Conservation (phyloP, 2,888 invertebrate species). For the Ophioninae sp. region DNA sequence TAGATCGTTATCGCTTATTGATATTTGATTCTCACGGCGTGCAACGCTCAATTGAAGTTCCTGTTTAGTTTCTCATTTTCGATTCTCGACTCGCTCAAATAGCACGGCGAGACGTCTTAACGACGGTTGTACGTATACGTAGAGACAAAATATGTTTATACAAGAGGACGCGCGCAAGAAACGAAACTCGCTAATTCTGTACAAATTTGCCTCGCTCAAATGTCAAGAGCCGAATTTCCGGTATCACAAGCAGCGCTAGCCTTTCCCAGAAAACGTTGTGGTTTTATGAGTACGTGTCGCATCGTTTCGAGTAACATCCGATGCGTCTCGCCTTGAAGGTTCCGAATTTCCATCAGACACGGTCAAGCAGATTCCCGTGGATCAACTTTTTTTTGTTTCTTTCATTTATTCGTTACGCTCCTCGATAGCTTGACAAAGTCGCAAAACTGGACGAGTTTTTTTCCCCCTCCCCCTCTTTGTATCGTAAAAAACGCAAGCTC, state of each 20-base stretch:
- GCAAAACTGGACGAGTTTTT: background rate
- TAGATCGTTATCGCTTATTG: slow-evolving; percentile 9
- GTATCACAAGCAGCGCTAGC: background rate
- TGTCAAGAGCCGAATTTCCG: background rate
- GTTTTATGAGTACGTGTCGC: background rate
- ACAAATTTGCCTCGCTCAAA: background rate
- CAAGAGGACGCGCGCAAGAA: background rate
- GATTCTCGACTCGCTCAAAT: slow-evolving; percentile 1
- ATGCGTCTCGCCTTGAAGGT: background rate
- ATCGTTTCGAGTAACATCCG: background rate
- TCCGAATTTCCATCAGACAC: background rate
- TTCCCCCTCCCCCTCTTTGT: background rate
- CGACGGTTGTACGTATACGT: background rate
- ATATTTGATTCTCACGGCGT: slow-evolving; percentile 19
- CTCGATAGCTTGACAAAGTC: background rate
- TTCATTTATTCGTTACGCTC: background rate
- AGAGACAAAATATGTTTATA: background rate
- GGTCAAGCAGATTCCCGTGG: background rate
- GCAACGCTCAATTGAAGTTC: slow-evolving; percentile 5
- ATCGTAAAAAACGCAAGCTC: background rate
- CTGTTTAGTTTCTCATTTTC: slow-evolving; percentile 7
- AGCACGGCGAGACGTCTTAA: background rate
- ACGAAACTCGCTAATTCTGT: background rate
- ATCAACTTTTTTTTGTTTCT: background rate
- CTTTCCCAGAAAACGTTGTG: background rate